Conservation (phyloP, 1,140 invertebrate species). For the Leptestheria dahalacensis region DNA sequence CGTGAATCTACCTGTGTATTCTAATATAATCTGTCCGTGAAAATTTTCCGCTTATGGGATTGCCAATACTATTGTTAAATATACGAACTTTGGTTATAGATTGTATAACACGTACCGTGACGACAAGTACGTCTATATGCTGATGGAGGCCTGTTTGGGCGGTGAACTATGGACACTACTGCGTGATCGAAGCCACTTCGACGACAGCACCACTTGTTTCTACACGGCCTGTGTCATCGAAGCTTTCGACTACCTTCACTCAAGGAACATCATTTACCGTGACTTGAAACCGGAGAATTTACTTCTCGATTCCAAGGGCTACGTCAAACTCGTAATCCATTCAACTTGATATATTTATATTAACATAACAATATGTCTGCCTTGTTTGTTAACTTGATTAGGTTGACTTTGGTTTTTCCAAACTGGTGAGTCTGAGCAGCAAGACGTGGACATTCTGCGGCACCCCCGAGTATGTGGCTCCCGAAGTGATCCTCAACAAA, state of each 20-base stretch:
- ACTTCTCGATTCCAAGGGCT: constrained; percentile 68
- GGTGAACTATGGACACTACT: constrained; percentile 97
- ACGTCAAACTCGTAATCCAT: constrained; percentile 66
- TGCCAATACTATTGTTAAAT: too few species aligned
- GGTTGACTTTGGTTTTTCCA: constrained; percentile 98
- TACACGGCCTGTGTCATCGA: constrained; percentile 85
- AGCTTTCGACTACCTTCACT: constrained; percentile 79
- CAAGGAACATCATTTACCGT: constrained; percentile 72
- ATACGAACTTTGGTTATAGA: constrained; percentile 47
- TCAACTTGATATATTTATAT: neutral
- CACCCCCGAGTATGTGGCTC: constrained; percentile 74
- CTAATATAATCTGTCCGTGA: too few species aligned
- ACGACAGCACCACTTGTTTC: constrained; percentile 70
- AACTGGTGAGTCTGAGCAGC: constrained; percentile 55
- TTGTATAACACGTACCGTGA: constrained; percentile 89
- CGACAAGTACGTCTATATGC: constrained; percentile 87
- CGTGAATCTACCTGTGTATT: too few species aligned
- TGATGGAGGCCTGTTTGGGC: constrained; percentile 91
- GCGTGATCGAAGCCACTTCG: constrained; percentile 57
- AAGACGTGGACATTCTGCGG: constrained; percentile 98
- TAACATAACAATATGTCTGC: neutral
- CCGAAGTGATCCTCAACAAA: constrained; percentile 85
- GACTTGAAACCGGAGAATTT: constrained; percentile 93
- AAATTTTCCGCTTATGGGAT: too few species aligned
- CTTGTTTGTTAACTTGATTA: constrained; percentile 26